These are phyloP conservation scores for Toxostoma redivivum DNA, from an alignment of 2,113 vertebrate species.

Conservation along the genomic window DNA sequence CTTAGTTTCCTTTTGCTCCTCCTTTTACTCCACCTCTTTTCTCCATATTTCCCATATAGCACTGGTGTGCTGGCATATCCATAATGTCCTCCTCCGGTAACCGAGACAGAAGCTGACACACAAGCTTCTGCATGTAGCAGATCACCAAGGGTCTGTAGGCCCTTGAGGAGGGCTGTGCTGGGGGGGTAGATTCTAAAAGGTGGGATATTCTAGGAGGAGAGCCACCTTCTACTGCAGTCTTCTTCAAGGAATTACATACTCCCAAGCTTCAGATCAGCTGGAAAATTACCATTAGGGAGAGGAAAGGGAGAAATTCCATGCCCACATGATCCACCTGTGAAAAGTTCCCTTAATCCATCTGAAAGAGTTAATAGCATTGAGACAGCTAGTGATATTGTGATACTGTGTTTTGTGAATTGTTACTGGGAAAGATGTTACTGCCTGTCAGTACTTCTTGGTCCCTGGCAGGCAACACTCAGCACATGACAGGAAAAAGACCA, in stretches of 20 bases:
- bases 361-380: neutral
- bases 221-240: neutral
- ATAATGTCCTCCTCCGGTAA: neutral
- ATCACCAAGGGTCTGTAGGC: neutral
- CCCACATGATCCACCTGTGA: neutral
- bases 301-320: neutral
- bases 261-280: neutral
- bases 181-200: neutral
- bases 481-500: slow-evolving; percentile 32
- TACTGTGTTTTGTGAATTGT: neutral
- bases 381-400: neutral
- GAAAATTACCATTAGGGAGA: neutral
- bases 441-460: neutral
- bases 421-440: slow-evolving; percentile 15
- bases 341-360: neutral
- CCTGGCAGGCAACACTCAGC: slow-evolving; percentile 9
- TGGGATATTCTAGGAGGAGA: neutral
- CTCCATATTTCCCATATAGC: accelerated
- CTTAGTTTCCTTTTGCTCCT: neutral
- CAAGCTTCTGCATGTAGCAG: neutral
- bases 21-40: neutral
- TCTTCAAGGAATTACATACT: neutral
- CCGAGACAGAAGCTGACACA: neutral
- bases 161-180: neutral
- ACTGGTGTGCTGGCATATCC: too few relatives aligned